Evolutionary conservation across 2,888 invertebrate genomes (phyloP).

Genomic region (Epiperipatus broadwayi): DNA sequence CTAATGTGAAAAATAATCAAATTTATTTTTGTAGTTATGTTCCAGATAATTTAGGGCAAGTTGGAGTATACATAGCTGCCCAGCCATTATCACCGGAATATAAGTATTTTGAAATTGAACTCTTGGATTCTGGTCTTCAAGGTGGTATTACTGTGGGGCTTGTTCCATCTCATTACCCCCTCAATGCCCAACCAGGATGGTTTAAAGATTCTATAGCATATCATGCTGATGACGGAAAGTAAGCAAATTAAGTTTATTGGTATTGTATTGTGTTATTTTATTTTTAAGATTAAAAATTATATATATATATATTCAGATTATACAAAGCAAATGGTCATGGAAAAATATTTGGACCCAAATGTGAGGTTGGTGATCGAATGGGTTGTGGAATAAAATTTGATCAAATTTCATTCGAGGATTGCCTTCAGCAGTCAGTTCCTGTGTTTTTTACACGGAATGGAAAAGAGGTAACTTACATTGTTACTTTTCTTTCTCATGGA

Average conservation of each 20-base stretch:
- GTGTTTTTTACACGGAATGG: too few species aligned
- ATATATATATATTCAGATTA: constrained; percentile 21
- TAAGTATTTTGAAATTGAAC: constrained; percentile 29
- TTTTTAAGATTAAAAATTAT: background rate
- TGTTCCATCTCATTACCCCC: constrained; percentile 27
- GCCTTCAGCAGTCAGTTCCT: constrained; percentile 22
- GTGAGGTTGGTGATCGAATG: constrained; percentile 28
- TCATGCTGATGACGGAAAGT: constrained; percentile 32
- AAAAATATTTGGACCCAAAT: constrained; percentile 28
- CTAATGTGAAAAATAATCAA: too few species aligned
- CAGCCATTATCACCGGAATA: constrained; percentile 24
- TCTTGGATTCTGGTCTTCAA: constrained; percentile 25
- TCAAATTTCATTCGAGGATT: constrained; percentile 19
- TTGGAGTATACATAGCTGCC: constrained; percentile 28
- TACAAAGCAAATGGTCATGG: too few species aligned
- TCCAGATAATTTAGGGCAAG: constrained; percentile 24
- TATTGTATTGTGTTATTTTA: background rate
- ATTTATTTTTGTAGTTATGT: constrained; percentile 27
- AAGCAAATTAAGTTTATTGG: constrained; percentile 16
- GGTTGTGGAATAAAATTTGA: constrained; percentile 30
- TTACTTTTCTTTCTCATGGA: too few species aligned
- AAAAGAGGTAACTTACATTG: too few species aligned
- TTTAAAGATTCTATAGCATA: constrained; percentile 29
- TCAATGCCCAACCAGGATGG: constrained; percentile 31
- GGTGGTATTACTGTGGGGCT: constrained; percentile 27